A percentile compares a stretch with the other conserved stretches of the same genome.
Conservation (phyloP, 1,140 invertebrate genomes). For the Diabrotica virgifera region DNA sequence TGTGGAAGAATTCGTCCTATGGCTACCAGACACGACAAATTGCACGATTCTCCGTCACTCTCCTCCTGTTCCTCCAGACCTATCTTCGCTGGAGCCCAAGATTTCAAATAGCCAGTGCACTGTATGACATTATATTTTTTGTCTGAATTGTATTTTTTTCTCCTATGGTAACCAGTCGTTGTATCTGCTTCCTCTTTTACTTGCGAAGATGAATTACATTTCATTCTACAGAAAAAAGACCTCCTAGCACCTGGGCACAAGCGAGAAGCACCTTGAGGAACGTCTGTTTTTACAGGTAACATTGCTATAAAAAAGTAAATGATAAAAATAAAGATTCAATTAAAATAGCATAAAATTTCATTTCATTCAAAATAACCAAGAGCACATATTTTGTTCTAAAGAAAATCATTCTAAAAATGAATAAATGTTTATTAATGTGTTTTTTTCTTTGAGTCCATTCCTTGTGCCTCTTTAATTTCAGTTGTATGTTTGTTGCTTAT, state of each 20-base stretch:
- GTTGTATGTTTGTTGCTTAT: too few species aligned
- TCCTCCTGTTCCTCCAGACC: slow-evolving; percentile 65
- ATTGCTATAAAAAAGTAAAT: slow-evolving; percentile 62
- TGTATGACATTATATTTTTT: slow-evolving; percentile 79
- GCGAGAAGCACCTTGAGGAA: slow-evolving; percentile 69
- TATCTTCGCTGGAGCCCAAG: slow-evolving; percentile 81
- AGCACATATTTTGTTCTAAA: too few species aligned
- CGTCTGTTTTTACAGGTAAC: slow-evolving; percentile 85
- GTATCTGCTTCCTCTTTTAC: slow-evolving; percentile 75
- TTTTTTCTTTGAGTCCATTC: too few species aligned
- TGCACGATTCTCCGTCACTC: slow-evolving; percentile 69
- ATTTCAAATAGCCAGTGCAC: slow-evolving; percentile 89
- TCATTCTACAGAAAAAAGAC: slow-evolving; percentile 94
- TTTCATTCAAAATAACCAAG: too few species aligned
- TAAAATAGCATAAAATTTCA: too few species aligned
- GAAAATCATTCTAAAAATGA: too few species aligned
- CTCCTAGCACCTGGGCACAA: slow-evolving; percentile 84
- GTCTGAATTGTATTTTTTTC: slow-evolving; percentile 65
- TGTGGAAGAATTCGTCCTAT: slow-evolving; percentile 70
- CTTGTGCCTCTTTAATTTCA: too few species aligned
- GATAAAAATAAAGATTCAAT: too few species aligned
- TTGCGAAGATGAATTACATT: slow-evolving; percentile 63
- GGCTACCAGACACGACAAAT: slow-evolving; percentile 82
- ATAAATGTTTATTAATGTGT: too few species aligned
- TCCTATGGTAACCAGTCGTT: slow-evolving; percentile 59